These are phyloP conservation scores for Corythaeola cristata DNA, from an alignment of 2,113 vertebrate genomes.

Conservation along the genomic window DNA sequence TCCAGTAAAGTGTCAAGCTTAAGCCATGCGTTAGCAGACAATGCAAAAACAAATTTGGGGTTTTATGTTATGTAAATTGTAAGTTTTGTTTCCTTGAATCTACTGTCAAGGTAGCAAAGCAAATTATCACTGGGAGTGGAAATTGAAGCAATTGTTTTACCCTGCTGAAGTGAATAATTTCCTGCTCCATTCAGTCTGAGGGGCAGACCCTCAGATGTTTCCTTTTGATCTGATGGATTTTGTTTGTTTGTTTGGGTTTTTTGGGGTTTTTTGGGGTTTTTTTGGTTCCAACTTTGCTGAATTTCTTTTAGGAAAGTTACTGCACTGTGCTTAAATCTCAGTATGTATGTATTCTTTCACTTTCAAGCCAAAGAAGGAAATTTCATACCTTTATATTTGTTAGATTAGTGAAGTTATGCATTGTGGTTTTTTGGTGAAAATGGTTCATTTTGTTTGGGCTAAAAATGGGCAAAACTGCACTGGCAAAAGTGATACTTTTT, in stretches of 20 bases:
- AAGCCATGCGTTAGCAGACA: background rate
- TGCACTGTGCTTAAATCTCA: background rate
- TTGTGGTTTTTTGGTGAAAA: background rate
- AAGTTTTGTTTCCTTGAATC: background rate
- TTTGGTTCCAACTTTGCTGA: background rate
- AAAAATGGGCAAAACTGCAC: constrained; percentile 46
- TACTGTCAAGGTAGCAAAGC: background rate
- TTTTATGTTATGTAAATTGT: background rate
- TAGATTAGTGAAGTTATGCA: background rate
- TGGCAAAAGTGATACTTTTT: constrained; percentile 47
- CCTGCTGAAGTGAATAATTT: background rate
- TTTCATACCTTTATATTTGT: background rate
- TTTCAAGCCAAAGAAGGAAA: background rate
- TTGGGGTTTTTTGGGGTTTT: background rate
- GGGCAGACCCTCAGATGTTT: background rate
- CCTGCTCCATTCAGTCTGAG: background rate
- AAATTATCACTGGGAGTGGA: background rate
- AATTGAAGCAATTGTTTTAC: background rate
- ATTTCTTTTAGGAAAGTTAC: background rate
- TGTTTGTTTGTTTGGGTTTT: no score
- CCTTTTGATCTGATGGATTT: background rate
- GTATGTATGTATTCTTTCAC: background rate
- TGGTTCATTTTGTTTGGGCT: background rate
- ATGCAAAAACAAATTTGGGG: background rate
- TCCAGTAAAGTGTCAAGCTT: background rate